These are phyloP conservation scores for Hippocampus zosterae DNA, from an alignment of 2,113 vertebrate genomes.

Conservation along the genomic window DNA sequence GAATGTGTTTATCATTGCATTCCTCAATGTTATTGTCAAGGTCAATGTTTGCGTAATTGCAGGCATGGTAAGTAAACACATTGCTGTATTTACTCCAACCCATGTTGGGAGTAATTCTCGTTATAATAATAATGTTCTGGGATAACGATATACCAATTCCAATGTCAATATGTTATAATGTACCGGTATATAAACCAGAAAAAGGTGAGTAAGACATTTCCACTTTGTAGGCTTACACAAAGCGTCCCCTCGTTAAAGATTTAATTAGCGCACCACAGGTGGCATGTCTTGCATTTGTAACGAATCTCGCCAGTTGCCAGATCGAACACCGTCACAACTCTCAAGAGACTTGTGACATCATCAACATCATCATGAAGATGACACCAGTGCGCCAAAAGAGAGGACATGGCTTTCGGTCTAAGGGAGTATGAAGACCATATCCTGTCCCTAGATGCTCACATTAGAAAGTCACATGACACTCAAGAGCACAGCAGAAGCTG, in stretches of 20 bases:
- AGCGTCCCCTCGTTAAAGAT: background rate
- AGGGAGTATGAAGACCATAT: too few relatives aligned
- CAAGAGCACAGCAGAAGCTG: too few relatives aligned
- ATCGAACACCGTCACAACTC: too few relatives aligned
- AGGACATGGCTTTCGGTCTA: too few relatives aligned
- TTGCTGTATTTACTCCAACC: conserved; percentile 45
- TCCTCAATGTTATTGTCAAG: conserved; percentile 58
- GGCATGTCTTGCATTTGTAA: background rate
- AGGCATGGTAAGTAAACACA: conserved; percentile 39
- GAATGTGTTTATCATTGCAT: conserved; percentile 55
- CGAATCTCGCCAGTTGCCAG: too few relatives aligned
- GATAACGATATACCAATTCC: background rate
- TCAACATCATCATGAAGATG: too few relatives aligned
- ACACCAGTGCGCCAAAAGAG: too few relatives aligned
- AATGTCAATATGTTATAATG: background rate
- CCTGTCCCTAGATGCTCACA: too few relatives aligned
- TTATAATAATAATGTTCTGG: background rate
- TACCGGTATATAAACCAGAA: background rate
- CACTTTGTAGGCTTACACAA: background rate
- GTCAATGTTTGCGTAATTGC: conserved; percentile 44
- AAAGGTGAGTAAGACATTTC: conserved; percentile 47
- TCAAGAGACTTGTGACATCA: too few relatives aligned
- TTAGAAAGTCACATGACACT: too few relatives aligned
- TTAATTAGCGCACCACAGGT: background rate
- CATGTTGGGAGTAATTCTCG: conserved; percentile 5